Conservation (phyloP, 1,140 invertebrate genomes). For the Trichonephila clavipes region DNA sequence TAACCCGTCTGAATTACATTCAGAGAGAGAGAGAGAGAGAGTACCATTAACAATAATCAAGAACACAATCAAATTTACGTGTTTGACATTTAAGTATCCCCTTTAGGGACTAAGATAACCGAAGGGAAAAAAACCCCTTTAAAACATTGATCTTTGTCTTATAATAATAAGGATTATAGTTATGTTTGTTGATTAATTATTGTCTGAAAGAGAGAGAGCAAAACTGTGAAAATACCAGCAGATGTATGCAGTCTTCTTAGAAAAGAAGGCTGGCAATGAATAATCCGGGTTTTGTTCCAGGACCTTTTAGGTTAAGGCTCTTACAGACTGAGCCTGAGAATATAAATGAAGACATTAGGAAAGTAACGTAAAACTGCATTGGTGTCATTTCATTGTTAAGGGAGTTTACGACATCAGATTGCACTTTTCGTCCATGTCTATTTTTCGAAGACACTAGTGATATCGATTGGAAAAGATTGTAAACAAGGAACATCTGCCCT, state of each 20-base stretch:
- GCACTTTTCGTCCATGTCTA: constrained; percentile 16
- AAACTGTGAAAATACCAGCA: background rate
- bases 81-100: no score
- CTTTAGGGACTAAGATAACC: no score
- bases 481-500: background rate
- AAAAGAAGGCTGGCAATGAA: background rate
- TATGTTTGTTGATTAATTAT: no score
- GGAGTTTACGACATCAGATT: constrained; percentile 36
- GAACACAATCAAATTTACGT: no score
- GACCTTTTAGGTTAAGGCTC: background rate
- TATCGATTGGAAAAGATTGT: constrained; percentile 6
- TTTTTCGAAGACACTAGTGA: background rate
- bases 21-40: no score
- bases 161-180: no score
- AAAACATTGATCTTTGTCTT: no score
- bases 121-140: no score
- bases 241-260: background rate
- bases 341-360: constrained; percentile 54
- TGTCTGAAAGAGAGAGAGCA: no score
- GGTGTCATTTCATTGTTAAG: constrained; percentile 23
- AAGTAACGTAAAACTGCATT: constrained; percentile 41
- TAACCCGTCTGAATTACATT: no score
- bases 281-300: background rate
- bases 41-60: no score
- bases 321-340: background rate